Conservation (phyloP, 2,113 vertebrate genomes). For the Panthera uncia region DNA sequence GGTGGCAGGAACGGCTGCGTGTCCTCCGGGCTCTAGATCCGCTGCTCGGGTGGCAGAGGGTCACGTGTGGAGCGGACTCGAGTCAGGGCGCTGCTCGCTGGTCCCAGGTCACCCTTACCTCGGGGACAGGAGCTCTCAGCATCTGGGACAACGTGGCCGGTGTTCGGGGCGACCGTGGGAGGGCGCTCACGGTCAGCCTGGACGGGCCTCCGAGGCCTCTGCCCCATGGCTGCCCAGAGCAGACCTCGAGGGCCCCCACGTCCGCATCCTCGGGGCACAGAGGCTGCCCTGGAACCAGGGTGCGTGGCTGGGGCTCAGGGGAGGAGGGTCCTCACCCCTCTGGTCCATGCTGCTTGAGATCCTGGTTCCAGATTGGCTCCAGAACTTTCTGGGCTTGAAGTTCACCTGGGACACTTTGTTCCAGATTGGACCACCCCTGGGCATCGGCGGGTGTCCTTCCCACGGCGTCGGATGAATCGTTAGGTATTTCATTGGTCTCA, state of each 20-base stretch:
- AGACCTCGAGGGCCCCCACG: background rate
- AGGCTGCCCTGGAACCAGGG: background rate
- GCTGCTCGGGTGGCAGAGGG: background rate
- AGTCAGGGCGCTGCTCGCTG: too few relatives aligned
- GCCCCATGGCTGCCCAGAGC: background rate
- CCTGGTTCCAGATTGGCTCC: background rate
- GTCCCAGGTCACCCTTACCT: background rate
- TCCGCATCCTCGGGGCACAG: background rate
- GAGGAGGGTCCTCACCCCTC: background rate
- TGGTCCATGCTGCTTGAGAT: background rate
- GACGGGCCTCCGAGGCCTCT: background rate
- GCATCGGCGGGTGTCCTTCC: background rate
- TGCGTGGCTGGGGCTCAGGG: background rate
- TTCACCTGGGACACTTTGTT: background rate
- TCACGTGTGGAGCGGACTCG: background rate
- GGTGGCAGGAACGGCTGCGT: background rate
- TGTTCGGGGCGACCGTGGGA: background rate
- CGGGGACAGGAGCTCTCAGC: background rate
- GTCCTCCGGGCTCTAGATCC: background rate
- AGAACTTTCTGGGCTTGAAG: background rate
- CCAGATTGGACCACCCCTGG: background rate
- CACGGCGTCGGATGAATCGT: background rate
- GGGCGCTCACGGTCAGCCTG: background rate
- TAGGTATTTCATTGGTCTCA: background rate
- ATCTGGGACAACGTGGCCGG: background rate